These are phyloP conservation scores for Percopsis omiscomaycus DNA, from an alignment of 2,797 vertebrate species.

Conservation along the genomic window DNA sequence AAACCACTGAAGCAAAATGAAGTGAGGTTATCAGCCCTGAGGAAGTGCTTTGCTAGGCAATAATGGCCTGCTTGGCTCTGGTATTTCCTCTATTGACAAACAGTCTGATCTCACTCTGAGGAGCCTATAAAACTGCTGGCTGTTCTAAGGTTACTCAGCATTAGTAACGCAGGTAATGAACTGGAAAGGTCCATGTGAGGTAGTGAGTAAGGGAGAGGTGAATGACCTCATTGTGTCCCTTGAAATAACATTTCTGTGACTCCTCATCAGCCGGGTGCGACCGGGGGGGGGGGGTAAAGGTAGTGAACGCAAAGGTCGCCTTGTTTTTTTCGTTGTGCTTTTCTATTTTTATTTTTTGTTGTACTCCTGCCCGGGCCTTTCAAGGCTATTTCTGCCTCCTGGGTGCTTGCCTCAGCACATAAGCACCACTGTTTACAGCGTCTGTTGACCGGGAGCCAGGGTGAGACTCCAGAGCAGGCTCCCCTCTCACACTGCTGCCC, in stretches of 20 bases:
- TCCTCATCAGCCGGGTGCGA: conserved; percentile 18
- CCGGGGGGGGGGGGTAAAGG: neutral
- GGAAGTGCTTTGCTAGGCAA: conserved; percentile 57
- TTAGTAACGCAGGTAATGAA: neutral
- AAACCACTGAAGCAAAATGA: conserved; percentile 29
- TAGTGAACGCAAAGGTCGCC: too few species aligned
- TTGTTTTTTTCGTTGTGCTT: too few species aligned
- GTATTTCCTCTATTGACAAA: conserved; percentile 58
- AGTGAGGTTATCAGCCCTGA: conserved; percentile 35
- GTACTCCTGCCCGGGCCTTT: conserved; percentile 50
- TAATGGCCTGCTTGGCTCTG: conserved; percentile 35
- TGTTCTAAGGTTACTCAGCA: neutral
- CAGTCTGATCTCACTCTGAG: conserved; percentile 25
- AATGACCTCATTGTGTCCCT: neutral
- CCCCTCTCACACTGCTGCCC: conserved; percentile 52
- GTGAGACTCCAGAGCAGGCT: conserved; percentile 43
- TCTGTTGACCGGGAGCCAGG: conserved; percentile 64
- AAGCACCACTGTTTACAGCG: conserved; percentile 68
- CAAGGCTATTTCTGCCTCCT: conserved; percentile 68
- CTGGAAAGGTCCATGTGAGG: neutral
- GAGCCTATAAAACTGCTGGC: neutral
- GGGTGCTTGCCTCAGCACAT: conserved; percentile 59
- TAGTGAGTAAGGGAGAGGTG: neutral
- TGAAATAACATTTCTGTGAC: conserved; percentile 29
- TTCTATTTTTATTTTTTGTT: conserved; percentile 44